Evolutionary conservation across 2,113 vertebrate genomes (phyloP).

Genomic region (Pipa parva): DNA sequence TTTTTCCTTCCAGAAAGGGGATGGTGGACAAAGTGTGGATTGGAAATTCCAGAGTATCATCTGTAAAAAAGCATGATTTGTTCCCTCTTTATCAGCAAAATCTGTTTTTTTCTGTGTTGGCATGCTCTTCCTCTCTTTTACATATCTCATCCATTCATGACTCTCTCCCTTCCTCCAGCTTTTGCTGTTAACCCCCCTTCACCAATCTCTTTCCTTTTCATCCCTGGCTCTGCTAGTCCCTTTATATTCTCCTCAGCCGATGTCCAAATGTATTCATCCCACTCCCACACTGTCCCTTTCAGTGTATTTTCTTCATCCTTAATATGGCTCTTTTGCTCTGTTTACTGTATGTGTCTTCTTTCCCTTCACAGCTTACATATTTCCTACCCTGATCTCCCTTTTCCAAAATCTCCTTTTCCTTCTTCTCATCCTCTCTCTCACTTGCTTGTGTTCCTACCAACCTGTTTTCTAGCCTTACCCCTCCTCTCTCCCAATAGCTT

Average conservation of each 20-base stretch:
- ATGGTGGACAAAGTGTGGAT: not conserved
- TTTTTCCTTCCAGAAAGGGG: not conserved
- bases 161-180: not conserved
- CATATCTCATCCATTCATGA: conserved; percentile 10
- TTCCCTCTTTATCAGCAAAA: not conserved
- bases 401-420: conserved; percentile 46
- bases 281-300: not conserved
- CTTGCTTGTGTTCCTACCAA: conserved; percentile 7
- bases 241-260: not conserved
- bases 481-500: conserved; percentile 11
- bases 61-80: not conserved
- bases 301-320: not conserved
- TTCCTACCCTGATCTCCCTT: conserved; percentile 24
- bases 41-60: not conserved
- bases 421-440: conserved; percentile 35
- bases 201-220: not conserved
- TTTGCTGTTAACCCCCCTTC: not conserved
- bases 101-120: not conserved
- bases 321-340: not conserved
- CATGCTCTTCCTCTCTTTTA: not conserved
- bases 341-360: not conserved
- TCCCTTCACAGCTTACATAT: conserved; percentile 6
- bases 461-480: conserved; percentile 16
- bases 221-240: not conserved
- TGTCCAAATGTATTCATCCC: not conserved